Percentiles rank a stretch among this genome's conserved stretches.
Conservation (phyloP, 2,797 vertebrate genomes). For the Thunnus albacares region DNA sequence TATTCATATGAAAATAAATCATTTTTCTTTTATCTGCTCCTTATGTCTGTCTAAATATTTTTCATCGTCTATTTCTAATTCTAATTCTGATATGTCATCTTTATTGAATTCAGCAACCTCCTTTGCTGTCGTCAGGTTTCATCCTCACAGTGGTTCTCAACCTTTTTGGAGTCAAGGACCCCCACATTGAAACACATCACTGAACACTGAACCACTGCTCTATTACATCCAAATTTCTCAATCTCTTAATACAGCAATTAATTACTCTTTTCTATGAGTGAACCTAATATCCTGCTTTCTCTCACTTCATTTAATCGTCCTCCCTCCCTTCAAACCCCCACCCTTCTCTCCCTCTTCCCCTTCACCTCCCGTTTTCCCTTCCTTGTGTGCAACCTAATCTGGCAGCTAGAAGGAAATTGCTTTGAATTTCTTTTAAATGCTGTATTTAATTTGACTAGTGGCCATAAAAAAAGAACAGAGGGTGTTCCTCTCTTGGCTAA, state of each 20-base stretch:
- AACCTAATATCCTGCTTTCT: not conserved
- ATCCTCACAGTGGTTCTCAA: not conserved
- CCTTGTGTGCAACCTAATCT: conserved; percentile 14
- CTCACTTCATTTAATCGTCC: not conserved
- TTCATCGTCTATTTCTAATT: no score
- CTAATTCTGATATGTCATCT: no score
- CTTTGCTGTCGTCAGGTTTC: not conserved
- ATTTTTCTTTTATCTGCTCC: not conserved
- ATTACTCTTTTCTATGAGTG: not conserved
- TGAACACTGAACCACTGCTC: no score
- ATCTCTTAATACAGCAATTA: not conserved
- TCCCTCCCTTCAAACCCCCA: not conserved
- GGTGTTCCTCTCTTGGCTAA: not conserved
- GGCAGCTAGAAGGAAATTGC: conserved; percentile 30
- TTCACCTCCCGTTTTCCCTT: not conserved
- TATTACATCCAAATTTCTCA: not conserved
- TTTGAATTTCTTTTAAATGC: conserved; percentile 16
- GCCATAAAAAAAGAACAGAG: not conserved
- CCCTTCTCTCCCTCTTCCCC: not conserved
- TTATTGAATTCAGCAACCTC: not conserved
- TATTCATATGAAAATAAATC: no score
- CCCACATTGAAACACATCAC: no score
- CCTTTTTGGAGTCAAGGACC: no score
- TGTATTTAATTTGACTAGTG: conserved; percentile 28
- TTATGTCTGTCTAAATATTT: no score